Base-by-base conservation (phyloP, 1,140 invertebrate genomes). In the Charaxes varanes region DNA sequence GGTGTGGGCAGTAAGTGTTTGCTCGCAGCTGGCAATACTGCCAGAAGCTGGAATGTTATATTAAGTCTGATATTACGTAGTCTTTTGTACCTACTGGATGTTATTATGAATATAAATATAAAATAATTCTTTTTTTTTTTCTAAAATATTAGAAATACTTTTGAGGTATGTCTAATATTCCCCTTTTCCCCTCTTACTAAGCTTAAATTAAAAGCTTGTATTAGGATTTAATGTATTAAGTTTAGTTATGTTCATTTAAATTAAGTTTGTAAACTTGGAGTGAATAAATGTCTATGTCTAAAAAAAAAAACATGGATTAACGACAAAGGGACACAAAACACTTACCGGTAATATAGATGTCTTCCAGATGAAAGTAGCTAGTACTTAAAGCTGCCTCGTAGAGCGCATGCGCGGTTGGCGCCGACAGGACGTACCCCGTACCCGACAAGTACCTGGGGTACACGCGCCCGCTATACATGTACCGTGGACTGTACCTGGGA, bases 391-490 rank as follows among this genome's bases (percentile, higher is more conserved):
- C 90, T 7, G 90, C 87, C 11, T 87, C 65, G 62, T 93, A 94
- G 4, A 96, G 79, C 41, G 86, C 88, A 12, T 62, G 59, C 4
- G 89, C 90, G 1, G 92, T 86, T 60, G 90, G 88, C 6, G 87
- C 70, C n/a, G 91, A 92, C 82, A 96, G 88, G 1, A 93, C 87
- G 80, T 96, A 96, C 1, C 90, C 92, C 6, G 93, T 93, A 7
- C 94, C 94, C 0, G 93, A 94, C 33, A 96, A 74, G 81, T 96
- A 96, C 44, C 90, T 88, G 2, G 94, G 94, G 86, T 95, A 96
- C 8, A 87, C 85, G 42, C 86, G 80, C 0, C 87, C 89, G 1
- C 86, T 70, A 65, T 90, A 96, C 89, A 96, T 91, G 63, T 94
- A 94, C 6, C 88, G 88, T 3, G 94, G 94, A 35, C 90, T 89